These are phyloP conservation scores for Folsomia candida DNA, from an alignment of 2,888 invertebrate species.

Conservation along the genomic window DNA sequence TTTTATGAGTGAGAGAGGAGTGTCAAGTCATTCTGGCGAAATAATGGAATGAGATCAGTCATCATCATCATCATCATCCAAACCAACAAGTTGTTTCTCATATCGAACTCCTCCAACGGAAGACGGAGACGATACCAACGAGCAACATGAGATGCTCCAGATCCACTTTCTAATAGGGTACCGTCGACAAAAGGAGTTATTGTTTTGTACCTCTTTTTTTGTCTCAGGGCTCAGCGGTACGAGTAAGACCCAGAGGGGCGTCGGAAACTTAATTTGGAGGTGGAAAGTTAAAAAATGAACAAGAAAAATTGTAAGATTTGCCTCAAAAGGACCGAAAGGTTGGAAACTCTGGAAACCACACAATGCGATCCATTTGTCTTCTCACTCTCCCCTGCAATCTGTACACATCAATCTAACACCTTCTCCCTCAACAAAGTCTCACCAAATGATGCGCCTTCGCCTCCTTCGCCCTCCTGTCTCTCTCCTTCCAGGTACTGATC, in stretches of 20 bases:
- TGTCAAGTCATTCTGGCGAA: slow-evolving; percentile 19
- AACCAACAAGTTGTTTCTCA: not conserved
- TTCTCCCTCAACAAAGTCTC: slow-evolving; percentile 11
- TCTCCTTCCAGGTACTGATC: too few relatives aligned
- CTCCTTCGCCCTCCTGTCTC: too few relatives aligned
- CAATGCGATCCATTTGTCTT: slow-evolving; percentile 51
- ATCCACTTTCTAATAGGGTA: not conserved
- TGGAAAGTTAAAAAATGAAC: slow-evolving; percentile 33
- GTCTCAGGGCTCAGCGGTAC: not conserved
- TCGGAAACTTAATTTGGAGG: slow-evolving; percentile 45
- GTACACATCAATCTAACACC: slow-evolving; percentile 43
- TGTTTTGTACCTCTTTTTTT: slow-evolving; percentile 5
- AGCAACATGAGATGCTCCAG: not conserved
- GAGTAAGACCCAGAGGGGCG: slow-evolving; percentile 39
- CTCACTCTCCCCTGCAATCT: slow-evolving; percentile 36
- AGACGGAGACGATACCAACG: not conserved
- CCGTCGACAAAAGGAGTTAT: slow-evolving; percentile 6
- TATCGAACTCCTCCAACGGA: not conserved
- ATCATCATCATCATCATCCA: slow-evolving; percentile 16
- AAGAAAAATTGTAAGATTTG: slow-evolving; percentile 43
- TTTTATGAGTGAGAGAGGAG: slow-evolving; percentile 10
- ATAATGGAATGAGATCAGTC: slow-evolving; percentile 21
- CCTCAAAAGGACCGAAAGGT: slow-evolving; percentile 38
- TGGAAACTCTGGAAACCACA: slow-evolving; percentile 40
- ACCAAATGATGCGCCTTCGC: too few relatives aligned